Conservation (phyloP, 2,888 invertebrate genomes). For the Graphium colonna region DNA sequence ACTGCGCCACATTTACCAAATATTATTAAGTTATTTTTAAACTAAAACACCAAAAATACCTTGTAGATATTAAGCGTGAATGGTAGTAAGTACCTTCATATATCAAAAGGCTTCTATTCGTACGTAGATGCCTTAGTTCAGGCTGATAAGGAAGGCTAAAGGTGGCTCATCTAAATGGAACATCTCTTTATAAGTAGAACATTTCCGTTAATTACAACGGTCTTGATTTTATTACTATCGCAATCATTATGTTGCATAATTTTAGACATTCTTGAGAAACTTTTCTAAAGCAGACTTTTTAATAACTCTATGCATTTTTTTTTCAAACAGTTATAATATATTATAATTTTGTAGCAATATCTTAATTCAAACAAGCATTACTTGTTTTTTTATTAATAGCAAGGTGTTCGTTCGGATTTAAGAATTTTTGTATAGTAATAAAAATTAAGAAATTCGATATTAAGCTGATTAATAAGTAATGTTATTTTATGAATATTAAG, state of each 20-base stretch:
- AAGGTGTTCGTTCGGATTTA: too few relatives aligned
- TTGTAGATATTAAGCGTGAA: too few relatives aligned
- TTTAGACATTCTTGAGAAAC: background rate
- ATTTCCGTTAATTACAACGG: constrained; percentile 13
- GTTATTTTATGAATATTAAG: too few relatives aligned
- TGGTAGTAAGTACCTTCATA: background rate
- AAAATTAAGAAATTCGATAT: too few relatives aligned
- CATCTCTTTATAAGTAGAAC: constrained; percentile 12
- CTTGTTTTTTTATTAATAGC: too few relatives aligned
- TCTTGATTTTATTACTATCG: background rate
- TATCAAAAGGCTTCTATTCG: constrained; percentile 1
- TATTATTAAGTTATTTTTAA: background rate
- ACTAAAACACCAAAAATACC: background rate
- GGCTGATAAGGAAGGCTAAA: constrained; percentile 12
- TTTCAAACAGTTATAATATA: background rate
- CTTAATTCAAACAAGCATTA: too few relatives aligned
- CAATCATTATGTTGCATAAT: constrained; percentile 5
- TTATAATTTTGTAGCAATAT: too few relatives aligned
- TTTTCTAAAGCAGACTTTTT: background rate
- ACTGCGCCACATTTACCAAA: too few relatives aligned
- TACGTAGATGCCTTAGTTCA: constrained; percentile 6
- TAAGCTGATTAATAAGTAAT: too few relatives aligned
- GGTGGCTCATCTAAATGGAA: constrained; percentile 13
- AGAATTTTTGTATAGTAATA: too few relatives aligned
- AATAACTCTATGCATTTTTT: background rate